Evolutionary conservation across 2,113 vertebrate genomes (phyloP).

Genomic region (Pseudolaguvia tuberculata): DNA sequence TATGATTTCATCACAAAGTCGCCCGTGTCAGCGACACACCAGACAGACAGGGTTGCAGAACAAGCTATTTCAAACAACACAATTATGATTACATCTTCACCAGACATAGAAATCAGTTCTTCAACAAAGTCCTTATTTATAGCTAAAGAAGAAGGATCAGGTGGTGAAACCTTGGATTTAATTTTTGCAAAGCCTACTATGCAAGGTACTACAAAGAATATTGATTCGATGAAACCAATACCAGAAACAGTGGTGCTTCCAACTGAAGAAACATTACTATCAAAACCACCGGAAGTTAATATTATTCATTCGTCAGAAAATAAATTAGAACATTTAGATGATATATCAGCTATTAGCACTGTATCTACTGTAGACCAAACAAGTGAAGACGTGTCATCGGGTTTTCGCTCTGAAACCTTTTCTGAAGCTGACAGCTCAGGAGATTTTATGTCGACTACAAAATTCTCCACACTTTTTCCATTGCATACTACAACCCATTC

Average conservation of each 20-base stretch:
- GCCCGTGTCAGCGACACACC: neutral
- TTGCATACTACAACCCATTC: neutral
- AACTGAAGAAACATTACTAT: slow-evolving; percentile 3
- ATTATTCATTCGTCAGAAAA: neutral
- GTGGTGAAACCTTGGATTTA: slow-evolving; percentile 31
- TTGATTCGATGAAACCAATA: neutral
- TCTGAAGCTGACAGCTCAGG: slow-evolving; percentile 29
- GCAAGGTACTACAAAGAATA: neutral
- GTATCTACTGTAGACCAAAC: neutral
- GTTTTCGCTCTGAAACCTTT: slow-evolving; percentile 5
- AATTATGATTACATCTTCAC: neutral
- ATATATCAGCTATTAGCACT: neutral
- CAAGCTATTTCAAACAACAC: slow-evolving; percentile 14
- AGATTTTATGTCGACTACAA: slow-evolving; percentile 24
- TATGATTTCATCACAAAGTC: neutral
- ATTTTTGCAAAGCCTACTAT: slow-evolving; percentile 35
- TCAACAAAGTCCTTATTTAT: slow-evolving; percentile 7
- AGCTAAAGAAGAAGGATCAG: slow-evolving; percentile 40
- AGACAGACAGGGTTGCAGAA: neutral
- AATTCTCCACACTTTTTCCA: neutral
- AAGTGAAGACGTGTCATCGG: neutral
- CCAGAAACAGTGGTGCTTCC: neutral
- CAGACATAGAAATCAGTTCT: neutral
- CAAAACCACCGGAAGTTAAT: slow-evolving; percentile 1
- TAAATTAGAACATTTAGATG: slow-evolving; percentile 3